These are phyloP conservation scores for Hiodon tergisus DNA, from an alignment of 2,113 vertebrate species.

Conservation along the genomic window DNA sequence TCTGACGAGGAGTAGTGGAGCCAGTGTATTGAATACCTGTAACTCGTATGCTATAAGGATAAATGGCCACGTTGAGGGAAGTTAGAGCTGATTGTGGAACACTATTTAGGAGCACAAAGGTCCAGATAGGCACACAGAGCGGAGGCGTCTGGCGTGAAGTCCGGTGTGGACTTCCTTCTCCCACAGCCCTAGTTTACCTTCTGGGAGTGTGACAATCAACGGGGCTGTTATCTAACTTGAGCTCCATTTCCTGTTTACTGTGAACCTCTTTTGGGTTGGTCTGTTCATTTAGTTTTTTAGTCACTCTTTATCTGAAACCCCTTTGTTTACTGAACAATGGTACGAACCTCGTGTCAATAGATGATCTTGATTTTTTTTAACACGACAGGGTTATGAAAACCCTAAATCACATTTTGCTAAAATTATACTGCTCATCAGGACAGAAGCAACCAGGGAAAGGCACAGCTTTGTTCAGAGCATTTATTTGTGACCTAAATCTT, in stretches of 20 bases:
- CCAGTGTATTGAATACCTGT: conserved; percentile 19
- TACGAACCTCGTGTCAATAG: background rate
- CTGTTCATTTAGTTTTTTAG: background rate
- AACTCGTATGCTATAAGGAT: conserved; percentile 55
- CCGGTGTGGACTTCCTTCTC: background rate
- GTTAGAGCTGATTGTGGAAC: background rate
- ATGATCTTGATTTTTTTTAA: too few relatives aligned
- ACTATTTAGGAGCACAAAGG: background rate
- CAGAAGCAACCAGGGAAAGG: background rate
- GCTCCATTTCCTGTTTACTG: background rate
- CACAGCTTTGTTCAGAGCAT: background rate
- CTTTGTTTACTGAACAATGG: background rate
- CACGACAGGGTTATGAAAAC: background rate
- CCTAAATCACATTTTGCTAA: background rate
- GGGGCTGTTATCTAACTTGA: too few relatives aligned
- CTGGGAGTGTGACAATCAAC: background rate
- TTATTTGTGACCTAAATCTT: background rate
- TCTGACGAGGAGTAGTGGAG: too few relatives aligned
- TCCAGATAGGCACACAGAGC: too few relatives aligned
- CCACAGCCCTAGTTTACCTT: background rate
- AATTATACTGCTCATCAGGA: background rate
- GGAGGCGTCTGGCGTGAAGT: too few relatives aligned
- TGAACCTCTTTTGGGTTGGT: background rate
- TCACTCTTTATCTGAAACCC: background rate
- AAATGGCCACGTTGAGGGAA: conserved; percentile 44